Evolutionary conservation across 2,888 invertebrate genomes (phyloP).

Genomic region (Sphecodes monilicornis): DNA sequence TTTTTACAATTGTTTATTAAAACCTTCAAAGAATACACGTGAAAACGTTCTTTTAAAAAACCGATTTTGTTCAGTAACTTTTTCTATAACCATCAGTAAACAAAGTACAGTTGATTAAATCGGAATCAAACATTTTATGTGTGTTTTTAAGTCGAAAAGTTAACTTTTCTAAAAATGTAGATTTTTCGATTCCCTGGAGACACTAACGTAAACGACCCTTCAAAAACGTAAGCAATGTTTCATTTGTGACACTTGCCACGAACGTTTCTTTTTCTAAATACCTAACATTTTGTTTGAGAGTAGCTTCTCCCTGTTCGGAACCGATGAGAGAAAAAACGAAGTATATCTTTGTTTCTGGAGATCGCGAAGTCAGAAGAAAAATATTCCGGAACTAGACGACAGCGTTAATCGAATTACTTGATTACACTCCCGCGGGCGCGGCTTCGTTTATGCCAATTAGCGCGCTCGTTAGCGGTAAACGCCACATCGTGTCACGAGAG

Average conservation of each 20-base stretch:
- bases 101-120: no score
- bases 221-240: neutral
- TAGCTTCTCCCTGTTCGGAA: neutral
- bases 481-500: constrained; percentile 64
- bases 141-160: no score
- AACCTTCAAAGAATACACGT: no score
- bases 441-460: constrained; percentile 77
- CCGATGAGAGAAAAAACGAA: no score
- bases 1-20: no score
- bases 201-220: no score
- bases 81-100: no score
- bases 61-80: no score
- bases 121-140: no score
- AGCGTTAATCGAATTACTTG: constrained; percentile 66
- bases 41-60: no score
- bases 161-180: no score
- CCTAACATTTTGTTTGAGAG: neutral
- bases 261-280: neutral
- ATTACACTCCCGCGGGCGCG: constrained; percentile 66
- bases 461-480: constrained; percentile 77
- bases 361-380: constrained; percentile 39
- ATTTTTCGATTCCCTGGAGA: no score
- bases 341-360: neutral
- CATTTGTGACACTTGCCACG: neutral
- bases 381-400: constrained; percentile 52